Evolutionary conservation across 1,140 invertebrate species (phyloP).

Genomic region (Papilio polytes): DNA sequence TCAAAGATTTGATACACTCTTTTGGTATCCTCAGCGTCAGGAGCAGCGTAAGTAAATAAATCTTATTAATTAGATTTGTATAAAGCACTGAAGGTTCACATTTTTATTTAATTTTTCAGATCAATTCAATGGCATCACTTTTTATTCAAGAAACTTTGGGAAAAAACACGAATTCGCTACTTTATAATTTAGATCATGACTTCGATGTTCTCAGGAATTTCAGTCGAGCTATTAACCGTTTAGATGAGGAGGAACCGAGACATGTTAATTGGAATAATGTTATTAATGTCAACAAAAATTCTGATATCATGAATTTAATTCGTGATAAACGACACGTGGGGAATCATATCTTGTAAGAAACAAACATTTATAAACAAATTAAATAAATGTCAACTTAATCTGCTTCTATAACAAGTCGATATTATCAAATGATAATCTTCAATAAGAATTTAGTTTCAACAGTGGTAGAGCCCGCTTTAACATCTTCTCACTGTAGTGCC

Average conservation of each 20-base stretch:
- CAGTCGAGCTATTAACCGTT: slow-evolving; percentile 49
- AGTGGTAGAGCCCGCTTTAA: too few species aligned
- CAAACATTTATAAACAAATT: not conserved
- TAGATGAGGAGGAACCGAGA: slow-evolving; percentile 49
- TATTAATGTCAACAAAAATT: slow-evolving; percentile 60
- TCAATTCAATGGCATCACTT: slow-evolving; percentile 75
- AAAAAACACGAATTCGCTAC: slow-evolving; percentile 60
- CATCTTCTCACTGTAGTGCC: too few species aligned
- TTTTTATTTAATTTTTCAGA: slow-evolving; percentile 58
- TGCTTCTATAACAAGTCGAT: not conserved
- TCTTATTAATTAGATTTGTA: too few species aligned
- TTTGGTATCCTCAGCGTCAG: slow-evolving; percentile 83
- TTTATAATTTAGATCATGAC: slow-evolving; percentile 69
- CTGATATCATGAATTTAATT: slow-evolving; percentile 63
- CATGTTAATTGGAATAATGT: slow-evolving; percentile 64
- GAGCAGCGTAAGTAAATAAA: slow-evolving; percentile 76
- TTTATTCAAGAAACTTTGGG: slow-evolving; percentile 74
- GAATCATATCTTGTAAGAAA: slow-evolving; percentile 77
- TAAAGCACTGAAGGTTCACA: not conserved
- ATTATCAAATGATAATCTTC: too few species aligned
- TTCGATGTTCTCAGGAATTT: slow-evolving; percentile 71
- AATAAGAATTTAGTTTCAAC: too few species aligned
- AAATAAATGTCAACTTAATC: slow-evolving; percentile 11
- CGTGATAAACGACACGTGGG: slow-evolving; percentile 59
- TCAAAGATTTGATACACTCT: slow-evolving; percentile 80